Percentiles rank a stretch among this genome's conserved stretches.
Conservation (phyloP, 2,888 invertebrate genomes). For the Dryococelus australis region DNA sequence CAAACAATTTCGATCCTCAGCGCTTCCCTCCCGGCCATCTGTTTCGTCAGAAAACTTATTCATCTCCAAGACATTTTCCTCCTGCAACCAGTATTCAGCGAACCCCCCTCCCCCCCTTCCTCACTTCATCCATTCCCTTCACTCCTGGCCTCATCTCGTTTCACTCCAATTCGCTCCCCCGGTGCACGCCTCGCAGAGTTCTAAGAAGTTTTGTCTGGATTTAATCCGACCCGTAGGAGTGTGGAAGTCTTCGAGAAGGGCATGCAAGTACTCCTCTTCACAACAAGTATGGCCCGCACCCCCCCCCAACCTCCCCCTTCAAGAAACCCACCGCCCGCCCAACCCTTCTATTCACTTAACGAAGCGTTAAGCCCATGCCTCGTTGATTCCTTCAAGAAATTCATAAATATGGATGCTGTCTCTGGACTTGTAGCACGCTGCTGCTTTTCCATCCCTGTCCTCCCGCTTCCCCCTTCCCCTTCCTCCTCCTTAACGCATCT, state of each 20-base stretch:
- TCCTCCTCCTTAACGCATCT: not conserved
- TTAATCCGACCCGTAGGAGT: slow-evolving; percentile 36
- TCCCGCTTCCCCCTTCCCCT: slow-evolving; percentile 49
- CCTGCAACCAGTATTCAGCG: not conserved
- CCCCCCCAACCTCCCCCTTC: not conserved
- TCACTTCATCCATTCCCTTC: too few relatives aligned
- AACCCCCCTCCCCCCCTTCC: not conserved
- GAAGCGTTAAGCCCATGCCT: slow-evolving; percentile 39
- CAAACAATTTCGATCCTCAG: not conserved
- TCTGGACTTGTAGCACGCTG: slow-evolving; percentile 27
- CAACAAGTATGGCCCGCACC: not conserved
- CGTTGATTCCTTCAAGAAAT: slow-evolving; percentile 42
- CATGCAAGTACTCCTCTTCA: not conserved
- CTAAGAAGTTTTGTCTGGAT: slow-evolving; percentile 40
- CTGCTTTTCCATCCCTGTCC: slow-evolving; percentile 18
- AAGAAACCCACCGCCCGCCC: not conserved
- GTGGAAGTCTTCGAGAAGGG: slow-evolving; percentile 18
- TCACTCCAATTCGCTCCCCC: slow-evolving; percentile 20
- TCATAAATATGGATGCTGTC: slow-evolving; percentile 58
- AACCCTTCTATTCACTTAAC: slow-evolving; percentile 36
- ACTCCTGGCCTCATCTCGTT: slow-evolving; percentile 6
- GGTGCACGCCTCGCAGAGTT: slow-evolving; percentile 5
- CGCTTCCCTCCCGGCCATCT: not conserved
- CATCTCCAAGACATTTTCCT: not conserved
- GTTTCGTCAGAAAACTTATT: not conserved